Base-by-base conservation (phyloP, 2,888 invertebrate genomes). In the Plusia festucae region DNA sequence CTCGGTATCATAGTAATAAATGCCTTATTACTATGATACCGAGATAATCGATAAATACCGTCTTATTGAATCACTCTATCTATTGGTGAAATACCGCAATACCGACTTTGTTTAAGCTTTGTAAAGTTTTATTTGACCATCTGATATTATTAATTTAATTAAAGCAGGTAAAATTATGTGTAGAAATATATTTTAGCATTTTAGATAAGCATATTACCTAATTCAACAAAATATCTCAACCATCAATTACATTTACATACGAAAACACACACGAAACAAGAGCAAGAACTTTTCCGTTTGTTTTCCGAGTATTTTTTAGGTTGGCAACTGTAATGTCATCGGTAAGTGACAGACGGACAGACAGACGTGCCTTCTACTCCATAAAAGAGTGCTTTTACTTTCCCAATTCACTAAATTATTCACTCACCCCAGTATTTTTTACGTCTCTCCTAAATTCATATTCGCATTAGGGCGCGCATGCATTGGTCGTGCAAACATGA, bases 271-370 rank as follows among this genome's bases (percentile, higher is more conserved):
- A 57, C 51, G 18, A 51, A 40, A 57, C 49, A 9, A 34, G 53
- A 60, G 60, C 27, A 58, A 72, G 68, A 59, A 54, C 49, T 66
- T 65, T 67, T 75, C 78, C 73, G 79, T 78, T 79, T 80, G 44
- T 81, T 78, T 49, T 79, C 66, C 64, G 59, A 66, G 81, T 82
- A 78, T 83, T 78, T 86, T 78, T 86, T 84, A 76, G 76, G 72
- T 70, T 60, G 75, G 82, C 73, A 79, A 67, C 75, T 80, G 81
- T 82, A 74, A 81, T 86, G 89, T 89, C 90, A 89, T 88, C 90
- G 80, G 83, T 91, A 92, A 93, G 91, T 93, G 93, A 92, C 93
- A 93, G 89, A 65, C 71, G 68, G 88, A 93, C 84, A 83, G 93
- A 91, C 91, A 87, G 88, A 82, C 82, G 73, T 70, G 78, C 84